Evolutionary conservation across 2,888 invertebrate species (phyloP).

Genomic region (Caenorhabditis angaria): DNA sequence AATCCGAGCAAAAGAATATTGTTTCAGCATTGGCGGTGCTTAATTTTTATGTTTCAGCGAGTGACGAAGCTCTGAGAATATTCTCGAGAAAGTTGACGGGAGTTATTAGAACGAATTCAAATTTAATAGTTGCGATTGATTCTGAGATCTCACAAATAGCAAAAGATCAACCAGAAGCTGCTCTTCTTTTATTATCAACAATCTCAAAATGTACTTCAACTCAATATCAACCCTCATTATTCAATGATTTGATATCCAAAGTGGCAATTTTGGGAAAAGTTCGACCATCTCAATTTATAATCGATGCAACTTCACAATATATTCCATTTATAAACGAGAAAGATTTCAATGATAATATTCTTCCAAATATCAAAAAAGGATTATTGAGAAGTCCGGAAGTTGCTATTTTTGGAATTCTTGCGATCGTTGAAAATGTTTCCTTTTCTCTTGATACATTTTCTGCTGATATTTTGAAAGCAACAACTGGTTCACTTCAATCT

Average conservation of each 20-base stretch:
- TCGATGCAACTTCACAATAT: conserved; percentile 16
- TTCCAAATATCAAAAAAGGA: conserved; percentile 88
- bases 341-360: conserved; percentile 79
- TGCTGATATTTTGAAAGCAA: conserved; percentile 41
- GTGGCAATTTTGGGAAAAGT: conserved; percentile 32
- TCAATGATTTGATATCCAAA: conserved; percentile 40
- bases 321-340: conserved; percentile 25
- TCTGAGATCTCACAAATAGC: neutral
- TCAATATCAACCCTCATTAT: conserved; percentile 8
- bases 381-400: conserved; percentile 93
- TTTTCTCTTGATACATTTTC: conserved; percentile 39
- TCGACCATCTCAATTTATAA: conserved; percentile 27
- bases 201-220: conserved; percentile 4
- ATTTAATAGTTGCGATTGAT: conserved; percentile 8
- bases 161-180: conserved; percentile 25
- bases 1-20: conserved; percentile 12
- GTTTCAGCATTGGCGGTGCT: conserved; percentile 26
- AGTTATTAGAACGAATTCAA: conserved; percentile 8
- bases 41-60: conserved; percentile 36
- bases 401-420: conserved; percentile 76
- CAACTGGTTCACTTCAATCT: conserved; percentile 19
- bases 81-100: conserved; percentile 22
- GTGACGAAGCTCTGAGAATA: conserved; percentile 21
- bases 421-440: conserved; percentile 23
- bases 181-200: conserved; percentile 21